Evolutionary conservation across 64 coral and sea anemone species (phyloP).

Genomic region (Actinia tenebrosa): DNA sequence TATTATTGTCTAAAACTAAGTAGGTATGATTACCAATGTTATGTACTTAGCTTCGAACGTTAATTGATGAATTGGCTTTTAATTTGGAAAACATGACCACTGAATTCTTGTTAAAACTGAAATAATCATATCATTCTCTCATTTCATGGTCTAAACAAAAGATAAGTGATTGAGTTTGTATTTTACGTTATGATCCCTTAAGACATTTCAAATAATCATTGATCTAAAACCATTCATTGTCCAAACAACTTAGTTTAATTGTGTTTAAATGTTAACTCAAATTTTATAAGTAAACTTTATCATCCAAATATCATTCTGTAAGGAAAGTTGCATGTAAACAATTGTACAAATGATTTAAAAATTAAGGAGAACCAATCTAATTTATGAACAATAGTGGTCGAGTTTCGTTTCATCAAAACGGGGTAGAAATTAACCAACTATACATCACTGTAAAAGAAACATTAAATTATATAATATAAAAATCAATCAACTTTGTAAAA

Average conservation of each 20-base stretch:
- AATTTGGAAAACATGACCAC: constrained; percentile 6
- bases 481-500: constrained; percentile 4
- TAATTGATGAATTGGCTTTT: constrained; percentile 9
- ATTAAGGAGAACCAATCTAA: background rate
- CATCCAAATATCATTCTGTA: background rate
- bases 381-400: background rate
- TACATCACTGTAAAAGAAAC: background rate
- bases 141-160: constrained; percentile 2
- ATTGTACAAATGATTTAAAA: background rate
- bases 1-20: background rate
- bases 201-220: background rate
- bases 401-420: background rate
- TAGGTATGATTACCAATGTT: constrained; percentile 10
- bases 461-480: constrained; percentile 2
- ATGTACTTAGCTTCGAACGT: constrained; percentile 19
- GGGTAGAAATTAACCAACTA: background rate
- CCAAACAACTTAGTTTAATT: background rate
- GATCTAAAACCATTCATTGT: background rate
- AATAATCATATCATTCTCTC: background rate
- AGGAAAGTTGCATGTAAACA: background rate
- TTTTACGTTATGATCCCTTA: background rate
- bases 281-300: background rate
- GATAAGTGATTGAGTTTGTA: background rate
- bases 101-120: background rate
- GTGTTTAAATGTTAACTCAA: background rate